Conservation (phyloP, 2,888 invertebrate species). For the Alloplasta piceator region DNA sequence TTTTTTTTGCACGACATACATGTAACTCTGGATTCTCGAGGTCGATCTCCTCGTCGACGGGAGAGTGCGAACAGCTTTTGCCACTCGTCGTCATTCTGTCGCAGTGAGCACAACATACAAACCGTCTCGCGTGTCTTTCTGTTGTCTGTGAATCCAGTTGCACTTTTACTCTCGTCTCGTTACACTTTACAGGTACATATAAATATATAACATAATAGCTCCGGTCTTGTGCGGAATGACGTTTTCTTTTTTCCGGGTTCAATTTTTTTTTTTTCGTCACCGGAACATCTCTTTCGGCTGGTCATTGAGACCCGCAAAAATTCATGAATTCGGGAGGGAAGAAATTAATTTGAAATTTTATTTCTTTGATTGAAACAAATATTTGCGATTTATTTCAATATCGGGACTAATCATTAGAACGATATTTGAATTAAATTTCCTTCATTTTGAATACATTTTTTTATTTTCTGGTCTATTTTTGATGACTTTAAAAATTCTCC, state of each 20-base stretch:
- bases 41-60: conserved; percentile 44
- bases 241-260: conserved; percentile 28
- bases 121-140: background rate
- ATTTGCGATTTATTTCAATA: too few relatives aligned
- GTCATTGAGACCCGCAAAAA: too few relatives aligned
- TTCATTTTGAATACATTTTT: too few relatives aligned
- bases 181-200: conserved; percentile 17
- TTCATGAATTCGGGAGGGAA: too few relatives aligned
- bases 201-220: background rate
- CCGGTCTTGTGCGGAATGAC: conserved; percentile 40
- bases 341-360: too few relatives aligned
- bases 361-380: too few relatives aligned
- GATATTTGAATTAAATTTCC: too few relatives aligned
- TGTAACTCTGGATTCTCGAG: conserved; percentile 15
- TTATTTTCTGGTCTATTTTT: too few relatives aligned
- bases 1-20: conserved; percentile 23
- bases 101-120: too few relatives aligned
- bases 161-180: conserved; percentile 57
- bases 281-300: background rate
- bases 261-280: conserved; percentile 33
- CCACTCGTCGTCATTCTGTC: conserved; percentile 37
- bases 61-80: conserved; percentile 43
- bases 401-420: too few relatives aligned
- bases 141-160: conserved; percentile 24
- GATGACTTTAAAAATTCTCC: too few relatives aligned